Base-by-base conservation (phyloP, 2,113 vertebrate species). In the Mellivora capensis region DNA sequence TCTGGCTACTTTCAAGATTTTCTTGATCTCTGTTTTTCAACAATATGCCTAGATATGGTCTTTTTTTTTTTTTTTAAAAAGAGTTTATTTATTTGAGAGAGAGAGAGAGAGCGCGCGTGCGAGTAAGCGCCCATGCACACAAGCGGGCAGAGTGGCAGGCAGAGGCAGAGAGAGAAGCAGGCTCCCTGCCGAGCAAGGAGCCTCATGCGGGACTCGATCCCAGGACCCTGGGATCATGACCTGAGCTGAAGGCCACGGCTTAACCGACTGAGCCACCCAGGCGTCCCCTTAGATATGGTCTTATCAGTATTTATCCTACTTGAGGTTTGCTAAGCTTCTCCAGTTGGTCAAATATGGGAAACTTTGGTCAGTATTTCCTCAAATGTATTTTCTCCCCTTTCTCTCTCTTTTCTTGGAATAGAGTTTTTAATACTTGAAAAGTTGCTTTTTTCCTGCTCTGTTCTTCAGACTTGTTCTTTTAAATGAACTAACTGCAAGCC, bases 281-380 rank as follows among this genome's bases (percentile, higher is more conserved):
- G 52, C 6, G 1, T 18, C 52, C 52, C 52, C 15, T 6, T 54
- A 54, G 52, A 80, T 34, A 42, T 8, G 15, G n/a, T 80, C 39
- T 91, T 88, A 77, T 18, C 87, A 52, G 39, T 62, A 97, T 71
- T 83, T 79, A 93, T 67, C 29, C 25, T 69, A 49, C 64, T 81
- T 34, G 15, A 95, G 57, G 44, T 57, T 34, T 88, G 18, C 52
- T 20, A 1, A 87, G 5, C 10, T 67, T 59, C 62, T 85, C 34
- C 17, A 87, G 62, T 91, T 69, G 54, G 12, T 74, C 13, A 79
- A 72, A 72, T 72, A 64, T 6, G 20, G 72, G 27, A 94, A 93
- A 93, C 21, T 54, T 37, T 61, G 64, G 47, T 7, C 39, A 74
- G 31, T 7, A 79, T 67, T 92, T 94, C 57, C 92, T 82, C 21